Conservation (phyloP, 2,888 invertebrate genomes). For the Neuroscelio doddi region DNA sequence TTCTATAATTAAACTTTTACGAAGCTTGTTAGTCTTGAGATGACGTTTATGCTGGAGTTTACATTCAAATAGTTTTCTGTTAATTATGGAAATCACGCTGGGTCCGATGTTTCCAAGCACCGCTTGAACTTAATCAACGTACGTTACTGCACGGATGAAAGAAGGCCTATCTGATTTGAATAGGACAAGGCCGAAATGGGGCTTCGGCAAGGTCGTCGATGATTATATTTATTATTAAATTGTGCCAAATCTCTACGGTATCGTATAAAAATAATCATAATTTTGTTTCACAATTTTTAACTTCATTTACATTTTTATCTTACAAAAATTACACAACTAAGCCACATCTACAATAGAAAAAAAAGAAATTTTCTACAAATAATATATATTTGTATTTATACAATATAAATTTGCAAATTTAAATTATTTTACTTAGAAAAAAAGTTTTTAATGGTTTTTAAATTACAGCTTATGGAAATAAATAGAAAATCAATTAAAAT, state of each 20-base stretch:
- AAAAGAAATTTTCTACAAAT: no score
- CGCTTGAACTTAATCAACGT: slow-evolving; percentile 51
- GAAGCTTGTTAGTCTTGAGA: slow-evolving; percentile 2
- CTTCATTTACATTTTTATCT: no score
- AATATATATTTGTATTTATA: no score
- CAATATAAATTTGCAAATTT: no score
- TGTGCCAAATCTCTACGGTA: slow-evolving; percentile 7
- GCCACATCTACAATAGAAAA: no score
- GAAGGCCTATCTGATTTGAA: slow-evolving; percentile 61
- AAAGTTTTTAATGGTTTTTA: no score
- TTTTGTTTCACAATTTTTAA: no score
- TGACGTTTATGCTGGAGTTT: slow-evolving; percentile 5
- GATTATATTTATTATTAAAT: slow-evolving; percentile 28
- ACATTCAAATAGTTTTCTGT: slow-evolving; percentile 17
- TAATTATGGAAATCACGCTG: slow-evolving; percentile 29
- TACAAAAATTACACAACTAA: no score
- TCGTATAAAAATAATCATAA: not conserved
- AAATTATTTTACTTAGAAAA: no score
- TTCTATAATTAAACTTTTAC: slow-evolving; percentile 3
- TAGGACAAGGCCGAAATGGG: slow-evolving; percentile 56
- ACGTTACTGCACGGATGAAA: slow-evolving; percentile 50
- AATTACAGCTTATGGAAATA: no score
- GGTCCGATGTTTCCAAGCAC: slow-evolving; percentile 23
- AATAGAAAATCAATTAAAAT: no score
- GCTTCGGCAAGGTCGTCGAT: slow-evolving; percentile 55